These are phyloP conservation scores for Heliconius ethilla DNA, from an alignment of 2,888 invertebrate species.

Conservation along the genomic window DNA sequence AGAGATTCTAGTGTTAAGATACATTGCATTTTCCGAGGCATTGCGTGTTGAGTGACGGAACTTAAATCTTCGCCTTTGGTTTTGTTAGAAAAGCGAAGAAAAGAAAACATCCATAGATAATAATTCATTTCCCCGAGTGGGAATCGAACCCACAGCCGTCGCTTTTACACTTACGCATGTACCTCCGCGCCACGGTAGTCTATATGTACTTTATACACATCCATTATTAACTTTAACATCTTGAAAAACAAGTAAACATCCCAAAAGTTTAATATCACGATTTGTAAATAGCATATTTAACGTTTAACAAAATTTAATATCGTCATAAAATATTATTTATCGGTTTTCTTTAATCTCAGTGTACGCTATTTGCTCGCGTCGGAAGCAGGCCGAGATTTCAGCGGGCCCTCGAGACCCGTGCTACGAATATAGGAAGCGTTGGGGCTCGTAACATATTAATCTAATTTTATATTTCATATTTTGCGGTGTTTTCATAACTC, in stretches of 20 bases:
- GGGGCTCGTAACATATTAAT: slow-evolving; percentile 55
- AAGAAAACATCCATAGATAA: too few species aligned
- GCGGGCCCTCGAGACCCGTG: slow-evolving; percentile 49
- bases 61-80: too few species aligned
- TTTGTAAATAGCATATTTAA: slow-evolving; percentile 68
- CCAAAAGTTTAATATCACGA: slow-evolving; percentile 52
- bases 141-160: too few species aligned
- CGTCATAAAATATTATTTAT: slow-evolving; percentile 77
- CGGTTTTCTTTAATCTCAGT: slow-evolving; percentile 25
- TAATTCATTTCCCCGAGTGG: too few species aligned
- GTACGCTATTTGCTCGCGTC: slow-evolving; percentile 62
- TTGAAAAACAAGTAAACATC: slow-evolving; percentile 9
- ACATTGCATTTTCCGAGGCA: too few species aligned
- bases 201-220: too few species aligned
- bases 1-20: too few species aligned
- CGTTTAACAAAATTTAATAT: slow-evolving; percentile 75
- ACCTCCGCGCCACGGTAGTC: too few species aligned
- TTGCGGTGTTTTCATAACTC: slow-evolving; percentile 4
- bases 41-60: too few species aligned
- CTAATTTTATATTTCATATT: slow-evolving; percentile 48
- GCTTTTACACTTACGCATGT: too few species aligned
- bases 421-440: slow-evolving; percentile 43
- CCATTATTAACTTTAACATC: background rate
- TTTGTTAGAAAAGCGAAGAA: too few species aligned
- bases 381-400: slow-evolving; percentile 60